These are phyloP conservation scores for Baccha elongata DNA, from an alignment of 2,888 invertebrate genomes.

Conservation along the genomic window DNA sequence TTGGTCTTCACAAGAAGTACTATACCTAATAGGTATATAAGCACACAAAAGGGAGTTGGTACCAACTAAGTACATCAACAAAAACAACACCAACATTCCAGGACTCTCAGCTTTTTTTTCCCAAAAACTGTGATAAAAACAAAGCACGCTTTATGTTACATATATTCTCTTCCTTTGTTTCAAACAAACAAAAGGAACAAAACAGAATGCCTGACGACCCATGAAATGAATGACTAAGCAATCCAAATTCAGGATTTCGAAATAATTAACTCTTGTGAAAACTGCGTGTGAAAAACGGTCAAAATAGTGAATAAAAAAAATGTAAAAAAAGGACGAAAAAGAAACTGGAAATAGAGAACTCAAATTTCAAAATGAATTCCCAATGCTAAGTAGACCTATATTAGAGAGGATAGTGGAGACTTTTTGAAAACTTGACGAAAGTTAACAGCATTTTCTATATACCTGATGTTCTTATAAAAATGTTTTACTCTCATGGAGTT, in stretches of 20 bases:
- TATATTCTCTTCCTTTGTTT: slow-evolving; percentile 37
- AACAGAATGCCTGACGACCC: slow-evolving; percentile 61
- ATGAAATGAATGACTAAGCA: slow-evolving; percentile 66
- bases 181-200: slow-evolving; percentile 26
- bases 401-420: slow-evolving; percentile 44
- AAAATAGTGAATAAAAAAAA: slow-evolving; percentile 39
- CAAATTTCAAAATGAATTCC: slow-evolving; percentile 15
- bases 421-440: slow-evolving; percentile 61
- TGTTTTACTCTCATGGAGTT: not conserved
- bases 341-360: slow-evolving; percentile 7
- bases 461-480: slow-evolving; percentile 41
- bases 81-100: slow-evolving; percentile 52
- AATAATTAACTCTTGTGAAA: slow-evolving; percentile 70
- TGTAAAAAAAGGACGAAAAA: not conserved
- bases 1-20: not conserved
- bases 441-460: slow-evolving; percentile 51
- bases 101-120: slow-evolving; percentile 40
- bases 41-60: slow-evolving; percentile 3
- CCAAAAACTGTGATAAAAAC: slow-evolving; percentile 31
- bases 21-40: not conserved
- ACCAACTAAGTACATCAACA: slow-evolving; percentile 32
- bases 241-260: slow-evolving; percentile 57
- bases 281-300: slow-evolving; percentile 58
- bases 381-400: slow-evolving; percentile 11
- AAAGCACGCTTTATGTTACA: slow-evolving; percentile 48